These are phyloP conservation scores for Hirundichthys speculiger DNA, from an alignment of 2,113 vertebrate genomes.

Conservation along the genomic window DNA sequence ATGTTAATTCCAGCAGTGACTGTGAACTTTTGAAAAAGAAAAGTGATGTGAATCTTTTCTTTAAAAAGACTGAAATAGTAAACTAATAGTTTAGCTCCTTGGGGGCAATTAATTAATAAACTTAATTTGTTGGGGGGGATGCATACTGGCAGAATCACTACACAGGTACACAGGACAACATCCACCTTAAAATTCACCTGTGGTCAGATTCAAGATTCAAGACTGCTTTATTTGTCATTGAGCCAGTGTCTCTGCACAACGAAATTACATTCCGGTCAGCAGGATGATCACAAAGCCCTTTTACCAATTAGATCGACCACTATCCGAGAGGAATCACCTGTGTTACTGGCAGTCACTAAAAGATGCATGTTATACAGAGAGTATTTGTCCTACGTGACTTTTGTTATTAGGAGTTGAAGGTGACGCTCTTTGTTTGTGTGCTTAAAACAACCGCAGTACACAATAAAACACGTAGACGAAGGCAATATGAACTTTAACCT, in stretches of 20 bases:
- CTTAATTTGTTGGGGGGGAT: too few relatives aligned
- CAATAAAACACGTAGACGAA: slow-evolving; percentile 46
- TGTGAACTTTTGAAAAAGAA: too few relatives aligned
- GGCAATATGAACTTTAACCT: slow-evolving; percentile 73
- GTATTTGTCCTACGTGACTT: slow-evolving; percentile 13
- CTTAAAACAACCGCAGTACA: slow-evolving; percentile 43
- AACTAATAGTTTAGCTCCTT: background rate
- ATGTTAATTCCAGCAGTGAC: too few relatives aligned
- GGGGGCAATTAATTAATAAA: too few relatives aligned
- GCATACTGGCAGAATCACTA: slow-evolving; percentile 4
- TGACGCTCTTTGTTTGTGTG: slow-evolving; percentile 5
- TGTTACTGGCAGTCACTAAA: background rate
- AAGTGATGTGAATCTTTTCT: too few relatives aligned
- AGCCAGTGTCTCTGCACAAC: too few relatives aligned
- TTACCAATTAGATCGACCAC: slow-evolving; percentile 24
- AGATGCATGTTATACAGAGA: background rate
- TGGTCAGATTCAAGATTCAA: too few relatives aligned
- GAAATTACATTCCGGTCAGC: background rate
- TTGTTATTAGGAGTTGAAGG: slow-evolving; percentile 16
- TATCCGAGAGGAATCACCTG: slow-evolving; percentile 18
- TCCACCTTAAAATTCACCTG: background rate
- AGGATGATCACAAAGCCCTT: slow-evolving; percentile 25
- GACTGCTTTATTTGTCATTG: too few relatives aligned
- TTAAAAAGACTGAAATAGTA: too few relatives aligned
- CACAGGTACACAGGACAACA: slow-evolving; percentile 6